phyloP scores from a whole-genome alignment of 1,140 invertebrate genomes.

The Aphis craccivora region DNA sequence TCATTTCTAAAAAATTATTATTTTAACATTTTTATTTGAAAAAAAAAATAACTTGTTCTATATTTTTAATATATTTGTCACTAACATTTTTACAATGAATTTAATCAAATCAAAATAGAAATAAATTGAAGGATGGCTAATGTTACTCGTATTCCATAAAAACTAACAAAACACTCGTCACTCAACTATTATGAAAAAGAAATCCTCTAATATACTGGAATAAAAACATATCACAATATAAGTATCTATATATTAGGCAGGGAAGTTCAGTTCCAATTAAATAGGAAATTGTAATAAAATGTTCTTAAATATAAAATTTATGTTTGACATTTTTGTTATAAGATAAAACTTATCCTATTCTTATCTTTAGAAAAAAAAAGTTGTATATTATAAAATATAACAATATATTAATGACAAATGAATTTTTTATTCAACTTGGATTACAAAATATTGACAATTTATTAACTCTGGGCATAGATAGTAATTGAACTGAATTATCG shows the following conservation, averaged over 20 bases:
- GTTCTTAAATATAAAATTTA: neutral
- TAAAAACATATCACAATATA: neutral
- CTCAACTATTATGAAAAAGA: too few relatives aligned
- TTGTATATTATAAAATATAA: too few relatives aligned
- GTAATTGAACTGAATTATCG: neutral
- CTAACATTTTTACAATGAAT: too few relatives aligned
- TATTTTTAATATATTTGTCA: neutral
- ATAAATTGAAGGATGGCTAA: neutral
- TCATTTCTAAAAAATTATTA: neutral
- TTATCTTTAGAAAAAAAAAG: too few relatives aligned
- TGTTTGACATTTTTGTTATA: neutral
- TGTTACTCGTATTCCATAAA: too few relatives aligned
- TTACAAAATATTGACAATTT: neutral
- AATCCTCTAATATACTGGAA: neutral
- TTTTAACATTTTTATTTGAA: neutral
- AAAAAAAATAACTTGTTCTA: neutral
- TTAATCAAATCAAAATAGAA: neutral
- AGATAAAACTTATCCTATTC: neutral
- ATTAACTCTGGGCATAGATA: neutral
- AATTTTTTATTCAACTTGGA: too few relatives aligned
- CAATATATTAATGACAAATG: too few relatives aligned
- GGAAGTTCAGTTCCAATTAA: neutral
- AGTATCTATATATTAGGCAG: neutral
- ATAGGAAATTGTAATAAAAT: neutral
- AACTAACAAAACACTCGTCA: neutral